Evolutionary conservation across 1,140 invertebrate species (phyloP).

Genomic region (Drosophila setifemur): DNA sequence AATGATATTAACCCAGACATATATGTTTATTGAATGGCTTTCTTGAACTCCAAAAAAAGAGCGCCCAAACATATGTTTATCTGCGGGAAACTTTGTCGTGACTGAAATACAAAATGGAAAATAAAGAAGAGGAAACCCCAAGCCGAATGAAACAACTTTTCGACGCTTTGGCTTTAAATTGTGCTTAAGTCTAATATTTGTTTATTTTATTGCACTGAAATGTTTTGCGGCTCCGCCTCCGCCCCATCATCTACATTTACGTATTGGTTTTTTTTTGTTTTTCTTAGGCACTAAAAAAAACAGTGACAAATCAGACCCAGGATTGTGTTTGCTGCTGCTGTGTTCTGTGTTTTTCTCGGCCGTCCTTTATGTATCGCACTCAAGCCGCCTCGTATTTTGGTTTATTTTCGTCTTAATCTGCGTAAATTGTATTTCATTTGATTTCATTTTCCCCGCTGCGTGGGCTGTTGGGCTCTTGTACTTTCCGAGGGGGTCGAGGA

Average conservation of each 20-base stretch:
- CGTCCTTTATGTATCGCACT: slow-evolving; percentile 4
- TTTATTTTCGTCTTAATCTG: slow-evolving; percentile 64
- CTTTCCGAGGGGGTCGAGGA: no score
- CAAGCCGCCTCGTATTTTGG: slow-evolving; percentile 61
- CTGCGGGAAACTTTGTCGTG: slow-evolving; percentile 4
- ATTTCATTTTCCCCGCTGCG: slow-evolving; percentile 49
- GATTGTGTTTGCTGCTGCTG: slow-evolving; percentile 26
- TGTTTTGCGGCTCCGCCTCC: slow-evolving; percentile 33
- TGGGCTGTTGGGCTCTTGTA: not conserved
- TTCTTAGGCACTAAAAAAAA: slow-evolving; percentile 53
- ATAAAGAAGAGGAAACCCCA: not conserved
- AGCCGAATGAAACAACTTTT: slow-evolving; percentile 2
- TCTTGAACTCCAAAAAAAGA: not conserved
- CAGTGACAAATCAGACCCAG: slow-evolving; percentile 76
- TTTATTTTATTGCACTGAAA: slow-evolving; percentile 71
- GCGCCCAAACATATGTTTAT: slow-evolving; percentile 20
- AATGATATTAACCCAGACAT: no score
- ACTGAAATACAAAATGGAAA: slow-evolving; percentile 11
- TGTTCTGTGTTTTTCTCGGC: slow-evolving; percentile 13
- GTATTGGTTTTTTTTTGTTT: slow-evolving; percentile 20
- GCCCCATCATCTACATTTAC: not conserved
- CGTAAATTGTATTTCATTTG: slow-evolving; percentile 63
- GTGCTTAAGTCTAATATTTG: slow-evolving; percentile 63
- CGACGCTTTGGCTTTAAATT: slow-evolving; percentile 34
- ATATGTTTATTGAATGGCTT: no score